Percentiles rank a stretch among this genome's conserved stretches.
Evolutionary conservation across 2,113 vertebrate genomes (phyloP).

Genomic region (Sterrhoptilus dennistouni): DNA sequence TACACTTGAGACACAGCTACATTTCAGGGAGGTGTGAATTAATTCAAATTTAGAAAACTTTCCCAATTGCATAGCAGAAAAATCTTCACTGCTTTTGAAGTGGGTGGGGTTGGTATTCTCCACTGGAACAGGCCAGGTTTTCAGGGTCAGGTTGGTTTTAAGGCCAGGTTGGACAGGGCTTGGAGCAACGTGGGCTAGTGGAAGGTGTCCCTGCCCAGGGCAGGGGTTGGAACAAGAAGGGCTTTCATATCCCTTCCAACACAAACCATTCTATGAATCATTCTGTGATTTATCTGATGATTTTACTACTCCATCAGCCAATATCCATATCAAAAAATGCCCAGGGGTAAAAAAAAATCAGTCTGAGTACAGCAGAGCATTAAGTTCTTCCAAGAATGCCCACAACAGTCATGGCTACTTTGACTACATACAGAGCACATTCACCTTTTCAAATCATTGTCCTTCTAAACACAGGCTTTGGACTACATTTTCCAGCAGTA

Average conservation of each 20-base stretch:
- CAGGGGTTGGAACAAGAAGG: background rate
- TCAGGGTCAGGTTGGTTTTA: background rate
- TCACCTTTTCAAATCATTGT: background rate
- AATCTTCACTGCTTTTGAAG: background rate
- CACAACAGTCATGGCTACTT: rapidly evolving
- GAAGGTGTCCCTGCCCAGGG: background rate
- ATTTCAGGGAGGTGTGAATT: background rate
- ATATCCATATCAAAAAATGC: background rate
- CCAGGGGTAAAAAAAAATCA: background rate
- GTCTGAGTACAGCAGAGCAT: background rate
- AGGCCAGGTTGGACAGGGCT: background rate
- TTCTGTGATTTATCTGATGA: background rate
- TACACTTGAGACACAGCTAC: background rate
- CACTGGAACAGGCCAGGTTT: background rate
- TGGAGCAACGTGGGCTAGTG: background rate
- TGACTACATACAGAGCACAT: background rate
- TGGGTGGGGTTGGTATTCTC: background rate
- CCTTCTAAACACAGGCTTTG: background rate
- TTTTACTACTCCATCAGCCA: background rate
- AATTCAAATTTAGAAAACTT: background rate
- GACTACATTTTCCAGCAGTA: background rate
- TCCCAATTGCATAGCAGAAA: background rate
- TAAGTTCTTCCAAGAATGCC: background rate
- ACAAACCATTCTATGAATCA: background rate
- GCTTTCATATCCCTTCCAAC: background rate